Evolutionary conservation across 2,888 invertebrate genomes (phyloP), one percentile per base, ranked within the genome.

Genomic region (Thymelicus sylvestris): DNA sequence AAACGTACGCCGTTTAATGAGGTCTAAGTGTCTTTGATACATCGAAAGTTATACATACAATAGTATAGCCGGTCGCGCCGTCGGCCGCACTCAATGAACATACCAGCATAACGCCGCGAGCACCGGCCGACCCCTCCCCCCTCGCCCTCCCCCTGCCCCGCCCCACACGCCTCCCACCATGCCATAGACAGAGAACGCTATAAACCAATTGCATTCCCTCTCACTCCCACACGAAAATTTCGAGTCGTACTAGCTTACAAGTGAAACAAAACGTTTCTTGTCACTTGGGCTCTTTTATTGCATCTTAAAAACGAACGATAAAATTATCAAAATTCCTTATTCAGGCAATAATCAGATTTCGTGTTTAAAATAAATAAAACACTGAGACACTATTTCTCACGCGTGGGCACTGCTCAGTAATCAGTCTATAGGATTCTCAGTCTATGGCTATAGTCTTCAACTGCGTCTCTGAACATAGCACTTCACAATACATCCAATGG

Each of bases 1-100:
- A 88, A 89, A 88, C 86, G 86, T 86, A 92, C 86, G 89, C 85
- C 79, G 84, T 91, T 93, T 92, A 93, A 93, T 92, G 87, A 89
- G 84, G 87, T 90, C 86, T 87, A 91, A 86, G 83, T 86, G 85
- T 86, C 81, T 86, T 85, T 83, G 86, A 86, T 89, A 92, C 89
- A 91, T 82, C 78, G 77, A 62, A 38, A 81, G 74, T 79, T 72
- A 77, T 81, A 84, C 82, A 87, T 85, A 85, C 80, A 83, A 80
- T 80, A 79, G 75, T 77, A 75, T 63, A 78, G 74, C 78, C 77
- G 78, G 77, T 77, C 71, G 74, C 75, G 73, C 74, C 73, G 77
- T 78, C 81, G 82, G 79, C 77, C 81, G 81, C 80, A 74, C 81
- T 81, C 77, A 85, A 88, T 91, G 92, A 89, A 92, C 92, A 93